Evolutionary conservation across 2,888 invertebrate genomes (phyloP), one percentile per base, ranked within the genome.

Genomic region (Eupithecia insigniata): DNA sequence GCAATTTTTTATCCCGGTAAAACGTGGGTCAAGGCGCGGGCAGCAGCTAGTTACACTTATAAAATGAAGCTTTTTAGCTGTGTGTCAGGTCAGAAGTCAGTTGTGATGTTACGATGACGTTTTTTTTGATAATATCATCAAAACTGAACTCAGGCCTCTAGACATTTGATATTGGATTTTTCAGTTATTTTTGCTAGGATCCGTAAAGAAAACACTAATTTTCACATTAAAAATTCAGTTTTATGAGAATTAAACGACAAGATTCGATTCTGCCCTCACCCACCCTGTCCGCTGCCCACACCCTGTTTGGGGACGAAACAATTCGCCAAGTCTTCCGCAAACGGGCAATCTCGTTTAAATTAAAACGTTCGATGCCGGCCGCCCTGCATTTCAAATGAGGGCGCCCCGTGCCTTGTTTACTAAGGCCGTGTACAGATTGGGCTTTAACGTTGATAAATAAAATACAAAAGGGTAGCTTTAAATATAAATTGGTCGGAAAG

Each of bases 311-410:
- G 67, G 30, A 55, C 39, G 43, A 69, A 73, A 70, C 72, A 72
- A 69, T 73, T 64, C 66, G 46, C 62, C 60, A 65, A 74, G 66
- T 64, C 64, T 64, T 69, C 69, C 61, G 64, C 74, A 74, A 74
- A 71, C 74, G 64, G 58, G 67, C 75, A 75, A 71, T 76, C 75
- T 72, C 67, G 71, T 76, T 71, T 70, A 74, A 72, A 71, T 78
- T 76, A 72, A 76, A 76, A 67, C 69, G 69, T 75, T 71, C 75
- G 62, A 75, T 51, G 67, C 69, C 62, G 18, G 51, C 68, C 60
- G 46, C 76, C 76, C 76, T 78, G 78, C 76, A 76, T 76, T 78
- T 80, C 73, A 76, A 71, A 76, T 78, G 76, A 74, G 73, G 69
- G 65, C 76, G 58, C 65, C 51, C 61, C 64, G 70, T 73, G 72